Evolutionary conservation across 1,140 invertebrate genomes (phyloP), one percentile per base, ranked within the genome.

Genomic region (Himalopsyche phryganea): DNA sequence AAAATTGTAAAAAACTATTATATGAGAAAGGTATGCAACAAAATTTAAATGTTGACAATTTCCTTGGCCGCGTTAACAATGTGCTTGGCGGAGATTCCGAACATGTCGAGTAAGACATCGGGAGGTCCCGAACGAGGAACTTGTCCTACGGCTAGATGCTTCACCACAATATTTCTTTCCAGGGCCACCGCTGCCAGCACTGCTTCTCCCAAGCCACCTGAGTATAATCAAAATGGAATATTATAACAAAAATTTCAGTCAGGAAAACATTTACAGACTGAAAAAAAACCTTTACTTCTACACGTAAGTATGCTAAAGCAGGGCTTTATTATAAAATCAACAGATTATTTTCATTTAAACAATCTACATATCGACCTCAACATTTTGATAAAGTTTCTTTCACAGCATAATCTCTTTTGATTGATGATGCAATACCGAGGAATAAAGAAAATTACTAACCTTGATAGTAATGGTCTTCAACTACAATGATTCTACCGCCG

Each of bases 391-490:
- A n/a, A n/a, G n/a, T n/a, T n/a, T n/a, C n/a, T n/a, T n/a, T n/a
- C n/a, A n/a, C n/a, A n/a, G n/a, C n/a, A n/a, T n/a, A n/a, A n/a
- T n/a, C n/a, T n/a, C n/a, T n/a, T n/a, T n/a, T n/a, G n/a, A n/a
- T n/a, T n/a, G n/a, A n/a, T n/a, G n/a, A n/a, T n/a, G n/a, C n/a
- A n/a, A n/a, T n/a, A n/a, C n/a, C n/a, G n/a, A n/a, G n/a, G n/a
- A n/a, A n/a, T n/a, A n/a, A n/a, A n/a, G n/a, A n/a, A n/a, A 40
- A 40, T 5, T 15, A 38, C 73, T 67, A 65, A 91, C 90, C 92
- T 78, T 94, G 88, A 41, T 87, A 82, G 71, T 99, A 99, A 76
- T 99, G 97, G 77, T 99, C 97, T 72, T 99, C 97, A 4, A 98
- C 93, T 20, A 94, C 94, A 40, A 99, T 67, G 33, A 98, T 83